Evolutionary conservation across 2,888 invertebrate species (phyloP).

Genomic region (Drosophila neutralis): DNA sequence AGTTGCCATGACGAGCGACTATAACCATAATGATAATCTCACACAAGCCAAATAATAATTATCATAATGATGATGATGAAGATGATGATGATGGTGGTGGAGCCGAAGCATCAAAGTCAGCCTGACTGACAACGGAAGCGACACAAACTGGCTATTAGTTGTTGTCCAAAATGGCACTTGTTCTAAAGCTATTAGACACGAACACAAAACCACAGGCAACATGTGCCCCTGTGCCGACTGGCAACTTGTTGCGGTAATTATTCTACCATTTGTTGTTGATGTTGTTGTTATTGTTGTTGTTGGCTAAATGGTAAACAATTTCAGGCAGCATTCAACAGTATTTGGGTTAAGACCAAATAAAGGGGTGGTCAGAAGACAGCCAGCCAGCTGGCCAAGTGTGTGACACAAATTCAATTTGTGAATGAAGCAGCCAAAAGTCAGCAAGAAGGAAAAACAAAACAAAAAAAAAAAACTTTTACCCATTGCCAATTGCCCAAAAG

Average conservation of each 20-base stretch:
- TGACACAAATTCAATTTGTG: conserved; percentile 78
- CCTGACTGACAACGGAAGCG: conserved; percentile 76
- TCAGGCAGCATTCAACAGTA: conserved; percentile 61
- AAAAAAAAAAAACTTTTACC: conserved; percentile 49
- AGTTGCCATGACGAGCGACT: conserved; percentile 81
- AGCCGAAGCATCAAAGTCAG: conserved; percentile 15
- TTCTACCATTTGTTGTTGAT: conserved; percentile 54
- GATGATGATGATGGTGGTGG: conserved; percentile 23
- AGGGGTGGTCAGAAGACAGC: conserved; percentile 69
- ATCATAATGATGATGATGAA: conserved; percentile 27
- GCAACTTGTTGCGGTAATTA: conserved; percentile 66
- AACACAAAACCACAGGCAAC: conserved; percentile 47
- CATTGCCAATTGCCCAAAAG: conserved; percentile 65
- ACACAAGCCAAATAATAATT: conserved; percentile 46
- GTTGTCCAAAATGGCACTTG: conserved; percentile 80
- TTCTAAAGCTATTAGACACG: conserved; percentile 76
- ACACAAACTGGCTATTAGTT: conserved; percentile 80
- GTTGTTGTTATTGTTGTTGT: conserved; percentile 35
- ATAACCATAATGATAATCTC: conserved; percentile 74
- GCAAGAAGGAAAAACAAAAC: conserved; percentile 1
- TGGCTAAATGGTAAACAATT: conserved; percentile 78
- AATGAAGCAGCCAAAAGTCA: conserved; percentile 69
- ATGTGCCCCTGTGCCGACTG: conserved; percentile 58
- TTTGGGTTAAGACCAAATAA: conserved; percentile 81
- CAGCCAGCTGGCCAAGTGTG: conserved; percentile 51